Percentiles rank a stretch among this genome's conserved stretches.
Conservation (phyloP, 2,888 invertebrate species). For the Brenthis hecate region DNA sequence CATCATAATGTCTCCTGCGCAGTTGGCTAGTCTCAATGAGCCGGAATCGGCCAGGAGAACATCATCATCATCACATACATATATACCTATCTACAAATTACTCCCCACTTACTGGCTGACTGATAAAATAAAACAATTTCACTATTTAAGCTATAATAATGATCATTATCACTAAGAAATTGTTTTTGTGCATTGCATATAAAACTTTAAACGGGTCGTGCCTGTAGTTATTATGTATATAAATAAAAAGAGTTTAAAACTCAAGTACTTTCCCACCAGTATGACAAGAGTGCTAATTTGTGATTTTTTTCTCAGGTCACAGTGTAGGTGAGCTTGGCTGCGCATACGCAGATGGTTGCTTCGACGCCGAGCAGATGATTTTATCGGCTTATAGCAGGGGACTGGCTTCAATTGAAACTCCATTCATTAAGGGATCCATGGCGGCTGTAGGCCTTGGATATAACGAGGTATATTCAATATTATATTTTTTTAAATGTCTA, state of each 20-base stretch:
- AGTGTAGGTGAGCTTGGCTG: slow-evolving; percentile 97
- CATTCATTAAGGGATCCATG: slow-evolving; percentile 90
- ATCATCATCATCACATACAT: too few relatives aligned
- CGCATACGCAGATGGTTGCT: slow-evolving; percentile 96
- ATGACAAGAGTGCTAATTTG: not conserved
- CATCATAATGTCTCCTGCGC: too few relatives aligned
- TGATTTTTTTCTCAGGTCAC: slow-evolving; percentile 83
- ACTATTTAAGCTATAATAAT: too few relatives aligned
- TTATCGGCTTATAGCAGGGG: slow-evolving; percentile 92
- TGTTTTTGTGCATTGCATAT: too few relatives aligned
- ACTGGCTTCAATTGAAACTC: slow-evolving; percentile 86
- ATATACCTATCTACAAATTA: too few relatives aligned
- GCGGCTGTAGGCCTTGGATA: slow-evolving; percentile 90
- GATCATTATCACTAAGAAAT: too few relatives aligned
- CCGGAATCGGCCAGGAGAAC: too few relatives aligned
- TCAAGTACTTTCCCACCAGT: not conserved
- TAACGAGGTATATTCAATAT: slow-evolving; percentile 70
- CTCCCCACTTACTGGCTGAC: too few relatives aligned
- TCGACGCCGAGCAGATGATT: slow-evolving; percentile 93
- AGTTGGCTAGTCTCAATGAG: too few relatives aligned
- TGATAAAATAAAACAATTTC: too few relatives aligned
- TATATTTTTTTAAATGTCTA: not conserved
- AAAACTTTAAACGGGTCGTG: too few relatives aligned
- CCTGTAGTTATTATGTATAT: too few relatives aligned
- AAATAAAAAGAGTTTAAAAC: not conserved